Base-by-base conservation (phyloP, 2,113 vertebrate species). In the Meriones unguiculatus region DNA sequence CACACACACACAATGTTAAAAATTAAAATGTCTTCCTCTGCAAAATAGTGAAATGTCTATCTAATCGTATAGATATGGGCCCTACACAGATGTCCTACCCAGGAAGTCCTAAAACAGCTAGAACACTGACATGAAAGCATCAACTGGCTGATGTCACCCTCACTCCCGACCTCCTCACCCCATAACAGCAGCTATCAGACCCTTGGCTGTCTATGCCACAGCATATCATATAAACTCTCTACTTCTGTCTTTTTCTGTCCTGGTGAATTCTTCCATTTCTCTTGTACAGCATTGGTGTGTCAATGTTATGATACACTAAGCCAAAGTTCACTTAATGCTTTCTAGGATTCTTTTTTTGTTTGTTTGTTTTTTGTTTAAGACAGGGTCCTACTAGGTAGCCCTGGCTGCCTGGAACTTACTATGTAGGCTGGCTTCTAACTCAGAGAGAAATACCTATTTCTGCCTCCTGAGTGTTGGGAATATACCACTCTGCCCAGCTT, bases 141-240 rank as follows among this genome's bases (percentile, higher is more conserved):
- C 52, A 25, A 12, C 13, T 0, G 0, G 8, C 3, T 38, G 35
- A 50, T 1, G 7, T 62, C 25, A 25, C 62, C 20, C 25, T 35
- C 11, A 12, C 12, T 8, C n/a, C n/a, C 18, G 10, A n/a, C 7
- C 70, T 38, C 24, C 3, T 5, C 9, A 9, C 25, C 5, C 82
- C 82, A 46, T 46, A 65, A 65, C 28, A 30, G 32, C 35, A 38
- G 38, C 62, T 14, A 14, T 24, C 13, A 41, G 25, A 64, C 30
- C 38, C 64, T 86, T 64, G 32, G 11, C 41, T 35, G 6, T 4
- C 62, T 41, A 30, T 35, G 41, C 18, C 41, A 25, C 32, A 72
- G 32, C 8, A 22, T 14, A 67, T 86, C 38, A n/a, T 4, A 28
- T 64, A 28, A 87, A 67, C 67, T 54, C 32, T 5, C 28, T 24